Evolutionary conservation across 53 echinoderm and acorn worm genomes (phyloP), one percentile per base, ranked within the genome.

Genomic region (Patiria pectinifera): DNA sequence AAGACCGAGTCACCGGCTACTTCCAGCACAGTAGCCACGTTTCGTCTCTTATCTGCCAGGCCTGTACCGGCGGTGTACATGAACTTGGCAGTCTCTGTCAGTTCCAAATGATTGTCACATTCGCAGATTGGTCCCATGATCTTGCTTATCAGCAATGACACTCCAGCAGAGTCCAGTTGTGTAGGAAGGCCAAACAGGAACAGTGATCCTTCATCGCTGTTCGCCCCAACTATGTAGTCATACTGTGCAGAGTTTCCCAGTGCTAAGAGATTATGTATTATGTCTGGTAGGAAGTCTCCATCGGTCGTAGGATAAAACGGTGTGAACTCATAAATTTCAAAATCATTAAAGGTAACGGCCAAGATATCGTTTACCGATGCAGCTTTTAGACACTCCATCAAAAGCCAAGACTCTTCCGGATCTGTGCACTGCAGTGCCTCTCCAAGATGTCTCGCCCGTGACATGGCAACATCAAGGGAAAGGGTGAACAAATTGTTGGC

Each of bases 191-290:
- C 45, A 6, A 5, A 18, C 16, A 71, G 5, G 19, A 43, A 24
- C 6, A 71, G 22, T 13, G 75, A 46, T 11, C 94, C 94, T 81
- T 94, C 92, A 53, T 87, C 79, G 46, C 85, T 92, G 84, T 87
- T 94, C 48, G 92, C 2, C 9, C 94, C 92, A 6, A 82, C 44
- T 6, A 94, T 48, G 76, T 81, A 24, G 71, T 94, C 94, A 69
- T 92, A 94, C 85, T 92, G 72, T 23, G 59, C n/a, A 9, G 70
- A 19, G 58, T 45, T n/a, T 18, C 83, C 75, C 4, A 10, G 45
- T 14, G 77, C 78, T 4, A 72, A 47, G 6, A 92, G 89, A 11
- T 60, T 11, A 2, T 62, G 66, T 13, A 92, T 11, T 9, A 53
- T 2, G 2, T 83, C 78, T 22, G 87, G 83, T 8, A 94, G 45